Base-by-base conservation (phyloP, 2,113 vertebrate genomes). In the Lophura nycthemera region DNA sequence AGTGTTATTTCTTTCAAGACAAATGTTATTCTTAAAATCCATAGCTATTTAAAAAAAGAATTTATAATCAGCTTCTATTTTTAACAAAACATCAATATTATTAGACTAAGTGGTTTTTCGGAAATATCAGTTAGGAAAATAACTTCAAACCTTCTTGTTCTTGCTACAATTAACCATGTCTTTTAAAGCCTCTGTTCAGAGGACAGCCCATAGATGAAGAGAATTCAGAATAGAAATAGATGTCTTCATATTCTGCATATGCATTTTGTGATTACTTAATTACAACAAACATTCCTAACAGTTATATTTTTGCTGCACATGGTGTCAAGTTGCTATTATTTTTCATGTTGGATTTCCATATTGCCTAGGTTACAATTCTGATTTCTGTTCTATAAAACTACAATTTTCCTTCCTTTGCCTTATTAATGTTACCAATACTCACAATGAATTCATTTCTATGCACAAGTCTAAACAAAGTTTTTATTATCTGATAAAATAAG, bases 401-500 rank as follows among this genome's bases (percentile, higher is more conserved):
- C 3, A 71, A 77, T 88, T 34, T 34, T 36, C 12, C 27, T 74
- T 67, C 15, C 17, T 64, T 82, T 4, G 3, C 24, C 17, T 69
- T 56, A 36, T 29, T 54, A 63, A 18, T 74, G 50, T 77, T 63
- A 61, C 42, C 18, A 36, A 38, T 16, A 11, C 85, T 83, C 77
- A n/a, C 64, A 78, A 91, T 38, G 52, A 38, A 73, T 75, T 75
- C 2, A 10, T 42, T 89, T 90, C 85, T 36, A 50, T 3, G 20
- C 11, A 64, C 19, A 48, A 59, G 6, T 74, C 14, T 79, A 43
- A 85, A 60, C 34, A 75, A 47, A 54, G 30, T 29, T 67, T 59
- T 93, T 59, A 48, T 86, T 92, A 74, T 83, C 82, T 75, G 63
- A 92, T 93, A 90, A 95, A 81, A 61, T 54, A 92, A 80, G 36